A percentile compares a stretch with the other conserved stretches of the same genome.
phyloP scores from a whole-genome alignment of 1,140 invertebrate genomes.

The Danaus plexippus region DNA sequence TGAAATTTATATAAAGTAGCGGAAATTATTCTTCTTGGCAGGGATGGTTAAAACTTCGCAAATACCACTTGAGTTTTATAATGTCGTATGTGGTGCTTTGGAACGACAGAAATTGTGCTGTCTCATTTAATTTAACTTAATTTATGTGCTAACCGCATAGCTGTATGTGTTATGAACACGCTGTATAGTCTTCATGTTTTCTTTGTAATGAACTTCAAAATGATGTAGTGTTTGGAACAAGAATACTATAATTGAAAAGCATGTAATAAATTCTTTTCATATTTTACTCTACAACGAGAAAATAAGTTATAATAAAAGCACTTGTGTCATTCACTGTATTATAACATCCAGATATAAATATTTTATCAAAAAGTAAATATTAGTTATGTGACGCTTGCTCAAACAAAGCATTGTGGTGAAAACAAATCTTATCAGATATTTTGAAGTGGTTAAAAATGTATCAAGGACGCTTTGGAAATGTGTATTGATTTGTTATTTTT shows the following conservation, averaged over 20 bases:
- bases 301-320: slow-evolving; percentile 10
- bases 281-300: slow-evolving; percentile 3
- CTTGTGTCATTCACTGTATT: slow-evolving; percentile 23
- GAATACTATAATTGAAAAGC: slow-evolving; percentile 4
- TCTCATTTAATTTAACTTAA: neutral
- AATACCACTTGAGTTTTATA: slow-evolving; percentile 1
- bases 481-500: slow-evolving; percentile 1
- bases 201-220: slow-evolving; percentile 8
- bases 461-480: slow-evolving; percentile 27
- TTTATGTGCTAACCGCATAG: too few relatives aligned
- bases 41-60: slow-evolving; percentile 3
- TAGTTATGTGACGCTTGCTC: slow-evolving; percentile 25
- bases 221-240: slow-evolving; percentile 9
- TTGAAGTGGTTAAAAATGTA: slow-evolving; percentile 25
- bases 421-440: slow-evolving; percentile 28
- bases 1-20: slow-evolving; percentile 27
- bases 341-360: slow-evolving; percentile 23
- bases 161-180: too few relatives aligned
- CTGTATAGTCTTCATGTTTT: too few relatives aligned
- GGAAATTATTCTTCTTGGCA: slow-evolving; percentile 28
- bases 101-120: slow-evolving; percentile 3
- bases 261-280: neutral
- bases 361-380: slow-evolving; percentile 30
- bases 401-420: slow-evolving; percentile 28
- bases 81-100: neutral